Evolutionary conservation across 2,888 invertebrate genomes (phyloP).

Genomic region (Leptinotarsa juncta): DNA sequence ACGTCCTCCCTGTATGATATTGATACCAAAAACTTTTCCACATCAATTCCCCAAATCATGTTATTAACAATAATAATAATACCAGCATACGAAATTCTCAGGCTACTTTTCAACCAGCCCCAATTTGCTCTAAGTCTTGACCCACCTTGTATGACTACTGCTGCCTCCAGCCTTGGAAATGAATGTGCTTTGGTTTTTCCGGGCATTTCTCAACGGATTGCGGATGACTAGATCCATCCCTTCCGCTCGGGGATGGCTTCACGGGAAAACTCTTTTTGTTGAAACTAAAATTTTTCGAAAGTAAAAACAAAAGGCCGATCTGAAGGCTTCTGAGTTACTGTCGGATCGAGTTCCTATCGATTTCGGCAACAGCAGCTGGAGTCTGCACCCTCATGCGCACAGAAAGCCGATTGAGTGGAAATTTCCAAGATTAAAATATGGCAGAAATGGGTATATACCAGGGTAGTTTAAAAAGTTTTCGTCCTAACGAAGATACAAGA

Average conservation of each 20-base stretch:
- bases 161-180: constrained; percentile 43
- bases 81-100: too few species aligned
- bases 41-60: too few species aligned
- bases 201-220: constrained; percentile 40
- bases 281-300: constrained; percentile 11
- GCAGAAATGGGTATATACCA: background rate
- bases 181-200: constrained; percentile 40
- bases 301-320: constrained; percentile 20
- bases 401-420: background rate
- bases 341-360: background rate
- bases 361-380: constrained; percentile 4
- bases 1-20: too few species aligned
- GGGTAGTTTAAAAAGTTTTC: too few species aligned
- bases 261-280: constrained; percentile 28
- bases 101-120: too few species aligned
- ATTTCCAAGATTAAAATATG: background rate
- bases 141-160: constrained; percentile 42
- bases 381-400: background rate
- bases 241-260: constrained; percentile 40
- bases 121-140: background rate
- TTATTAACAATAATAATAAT: too few species aligned
- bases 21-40: too few species aligned
- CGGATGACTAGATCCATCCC: constrained; percentile 44
- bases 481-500: too few species aligned
- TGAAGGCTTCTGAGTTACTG: constrained; percentile 27